Base-by-base conservation (phyloP, 2,797 vertebrate species). In the Arctocebus calabarensis region DNA sequence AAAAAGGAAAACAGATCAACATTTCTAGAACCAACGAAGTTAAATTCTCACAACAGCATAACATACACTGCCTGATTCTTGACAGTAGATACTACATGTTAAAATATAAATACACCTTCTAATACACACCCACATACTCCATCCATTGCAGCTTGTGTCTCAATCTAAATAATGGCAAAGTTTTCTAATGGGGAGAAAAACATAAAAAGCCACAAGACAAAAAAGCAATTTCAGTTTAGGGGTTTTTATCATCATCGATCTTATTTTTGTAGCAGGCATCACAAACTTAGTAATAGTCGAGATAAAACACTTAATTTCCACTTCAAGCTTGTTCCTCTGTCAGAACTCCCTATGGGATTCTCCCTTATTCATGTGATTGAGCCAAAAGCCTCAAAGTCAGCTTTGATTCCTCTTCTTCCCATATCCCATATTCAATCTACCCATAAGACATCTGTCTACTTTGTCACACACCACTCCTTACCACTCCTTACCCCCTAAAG, bases 201-300 rank as follows among this genome's bases (percentile, higher is more conserved):
- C 2, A 66, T 22, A 64, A 84, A 89, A 10, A 68, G 14, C 16
- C 12, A 19, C 66, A 81, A 87, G 34, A 62, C 79, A 48, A 95
- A 95, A 85, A 74, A 52, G 48, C 13, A 93, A 71, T 48, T 71
- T 92, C 94, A 70, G 17, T 70, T 79, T n/a, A 88, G 83, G 55
- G 40, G 32, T 62, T 75, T 86, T 74, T 73, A 75, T 62, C 37
- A 74, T 82, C 19, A 84, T 10, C 20, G 2, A 82, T 66, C 62
- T 71, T 77, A 79, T 78, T 68, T 93, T 92, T 90, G 82, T 29
- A 74, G 73, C 14, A 25, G 32, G 74, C 27, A 74, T 57, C 73
- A 88, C 71, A 89, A 88, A 92, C 10, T 92, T 77, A 91, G 13
- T 45, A 78, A 29, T 13, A 2, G 19, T 94, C 59, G 70, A 88